Evolutionary conservation across 2,888 invertebrate species (phyloP), one percentile per base, ranked within the genome.

Genomic region (Megamerina dolium): DNA sequence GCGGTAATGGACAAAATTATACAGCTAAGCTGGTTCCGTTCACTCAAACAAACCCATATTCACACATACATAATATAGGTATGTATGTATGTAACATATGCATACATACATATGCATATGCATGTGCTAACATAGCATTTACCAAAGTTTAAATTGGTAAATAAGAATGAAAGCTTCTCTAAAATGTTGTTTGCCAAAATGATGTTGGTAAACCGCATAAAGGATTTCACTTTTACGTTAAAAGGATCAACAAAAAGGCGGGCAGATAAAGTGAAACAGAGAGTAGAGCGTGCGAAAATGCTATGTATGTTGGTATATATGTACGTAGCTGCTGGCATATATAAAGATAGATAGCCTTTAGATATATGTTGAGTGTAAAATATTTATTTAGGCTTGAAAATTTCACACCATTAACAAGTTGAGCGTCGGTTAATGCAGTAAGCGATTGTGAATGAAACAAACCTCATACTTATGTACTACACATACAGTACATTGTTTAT

Each of bases 1-100:
- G 19, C 30, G 37, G 41, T 38, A 35, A 41, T 46, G 41, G 21
- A 38, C 41, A 29, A 42, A 46, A 42, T 41, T 41, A 30, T 42
- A 31, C 23, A 42, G 23, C 23, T 16, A 31, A 31, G 16, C 31
- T 31, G 13, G n/a, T 31, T 31, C 5, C 31, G 6, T 10, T 3
- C 31, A 16, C 14, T 14, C 14, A 31, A 13, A 31, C 5, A 4
- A n/a, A 31, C 4, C 13, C 14, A n/a, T 2, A 8, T 16, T 13
- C 31, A 16, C 4, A 31, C 10, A 13, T 27, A 5, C 14, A 6
- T 16, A 31, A 4, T 13, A 30, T 30, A 13, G 16, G 4, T 31
- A 27, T 27, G 5, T 27, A 27, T n/a, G n/a, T n/a, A n/a, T n/a
- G n/a, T n/a, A n/a, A n/a, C n/a, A n/a, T n/a, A n/a, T n/a, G n/a